Evolutionary conservation across 2,888 invertebrate genomes (phyloP).

Genomic region (Drosophila borborema): DNA sequence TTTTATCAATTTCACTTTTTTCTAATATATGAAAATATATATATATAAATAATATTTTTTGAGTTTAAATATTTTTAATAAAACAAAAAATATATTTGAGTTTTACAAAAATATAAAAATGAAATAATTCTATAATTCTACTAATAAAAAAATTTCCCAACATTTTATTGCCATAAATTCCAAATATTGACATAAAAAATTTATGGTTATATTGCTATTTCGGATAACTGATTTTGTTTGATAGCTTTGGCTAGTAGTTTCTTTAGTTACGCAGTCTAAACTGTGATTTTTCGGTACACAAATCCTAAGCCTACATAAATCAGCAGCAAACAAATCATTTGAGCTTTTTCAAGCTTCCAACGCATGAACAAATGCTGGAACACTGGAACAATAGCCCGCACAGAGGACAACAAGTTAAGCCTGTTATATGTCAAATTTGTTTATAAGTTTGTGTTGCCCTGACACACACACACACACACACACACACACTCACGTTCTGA

Average conservation of each 20-base stretch:
- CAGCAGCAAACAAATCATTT: conserved; percentile 68
- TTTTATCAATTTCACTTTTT: no score
- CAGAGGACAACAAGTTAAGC: conserved; percentile 74
- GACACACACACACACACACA: conserved; percentile 9
- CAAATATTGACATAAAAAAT: neutral
- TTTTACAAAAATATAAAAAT: no score
- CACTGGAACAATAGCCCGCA: conserved; percentile 31
- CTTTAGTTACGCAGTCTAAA: conserved; percentile 9
- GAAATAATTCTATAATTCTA: neutral
- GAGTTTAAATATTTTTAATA: no score
- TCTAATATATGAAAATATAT: no score
- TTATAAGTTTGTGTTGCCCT: conserved; percentile 50
- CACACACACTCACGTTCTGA: conserved; percentile 25
- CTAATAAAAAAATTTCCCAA: neutral
- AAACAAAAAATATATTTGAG: no score
- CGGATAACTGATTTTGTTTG: neutral
- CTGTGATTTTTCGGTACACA: conserved; percentile 28
- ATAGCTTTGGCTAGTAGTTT: neutral
- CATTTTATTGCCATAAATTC: no score
- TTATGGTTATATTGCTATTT: neutral
- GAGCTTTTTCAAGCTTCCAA: conserved; percentile 44
- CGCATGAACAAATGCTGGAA: conserved; percentile 7
- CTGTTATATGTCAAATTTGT: conserved; percentile 77
- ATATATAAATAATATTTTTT: no score
- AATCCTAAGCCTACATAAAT: conserved; percentile 67